Evolutionary conservation across 2,797 vertebrate species (phyloP).

Genomic region (Strix occidentalis): DNA sequence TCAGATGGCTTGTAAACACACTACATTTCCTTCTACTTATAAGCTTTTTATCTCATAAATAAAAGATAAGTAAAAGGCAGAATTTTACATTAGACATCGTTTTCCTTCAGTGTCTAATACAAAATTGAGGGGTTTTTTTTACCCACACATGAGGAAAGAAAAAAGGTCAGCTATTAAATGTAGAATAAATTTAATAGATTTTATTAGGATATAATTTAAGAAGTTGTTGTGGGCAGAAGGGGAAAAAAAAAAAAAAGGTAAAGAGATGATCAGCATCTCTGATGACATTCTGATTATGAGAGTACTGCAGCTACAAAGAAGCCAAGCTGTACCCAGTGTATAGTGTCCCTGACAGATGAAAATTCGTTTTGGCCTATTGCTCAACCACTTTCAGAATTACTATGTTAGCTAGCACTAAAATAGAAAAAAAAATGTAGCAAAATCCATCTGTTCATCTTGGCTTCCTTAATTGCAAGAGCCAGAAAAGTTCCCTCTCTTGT

Average conservation of each 20-base stretch:
- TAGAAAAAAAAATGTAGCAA: neutral
- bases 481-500: neutral
- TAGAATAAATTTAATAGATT: neutral
- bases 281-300: neutral
- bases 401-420: neutral
- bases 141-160: neutral
- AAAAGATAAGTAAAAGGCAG: neutral
- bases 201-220: neutral
- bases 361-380: neutral
- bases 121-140: neutral
- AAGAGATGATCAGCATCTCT: neutral
- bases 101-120: neutral
- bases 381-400: neutral
- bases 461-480: neutral
- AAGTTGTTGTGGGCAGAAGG: rapidly evolving
- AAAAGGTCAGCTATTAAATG: neutral
- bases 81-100: neutral
- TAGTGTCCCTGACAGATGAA: neutral
- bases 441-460: neutral
- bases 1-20: neutral
- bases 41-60: neutral
- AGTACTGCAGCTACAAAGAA: neutral
- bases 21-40: neutral
- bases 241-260: neutral
- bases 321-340: neutral